A percentile compares a stretch with the other conserved stretches of the same genome.
These are phyloP conservation scores for Stigmatopora argus DNA, from an alignment of 2,113 vertebrate genomes.

Conservation along the genomic window DNA sequence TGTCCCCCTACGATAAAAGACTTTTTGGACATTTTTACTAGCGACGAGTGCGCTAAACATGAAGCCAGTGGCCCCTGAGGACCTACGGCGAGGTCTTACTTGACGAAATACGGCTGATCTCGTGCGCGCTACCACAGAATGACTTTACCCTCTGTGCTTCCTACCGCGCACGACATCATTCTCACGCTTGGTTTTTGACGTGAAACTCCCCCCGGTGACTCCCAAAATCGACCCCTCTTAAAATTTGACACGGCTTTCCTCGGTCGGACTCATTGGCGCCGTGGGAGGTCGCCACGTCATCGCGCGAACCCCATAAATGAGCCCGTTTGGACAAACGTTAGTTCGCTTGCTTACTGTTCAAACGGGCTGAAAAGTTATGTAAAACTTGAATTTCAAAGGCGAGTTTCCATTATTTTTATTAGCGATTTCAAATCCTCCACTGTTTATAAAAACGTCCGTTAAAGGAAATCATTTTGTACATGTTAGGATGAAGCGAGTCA, in stretches of 20 bases:
- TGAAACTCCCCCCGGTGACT: constrained; percentile 12
- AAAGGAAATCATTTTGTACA: not conserved
- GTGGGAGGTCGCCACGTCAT: constrained; percentile 36
- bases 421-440: not conserved
- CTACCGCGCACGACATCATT: constrained; percentile 38
- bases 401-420: not conserved
- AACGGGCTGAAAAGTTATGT: not conserved
- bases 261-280: constrained; percentile 27
- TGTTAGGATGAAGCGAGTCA: not conserved
- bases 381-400: not conserved
- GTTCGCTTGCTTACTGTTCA: not conserved
- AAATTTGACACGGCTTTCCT: constrained; percentile 42
- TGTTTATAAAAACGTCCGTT: not conserved
- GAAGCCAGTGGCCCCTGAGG: not conserved
- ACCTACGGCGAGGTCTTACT: constrained; percentile 6
- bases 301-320: not conserved
- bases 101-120: constrained; percentile 32
- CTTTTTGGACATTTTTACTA: not conserved
- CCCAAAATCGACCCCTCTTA: constrained; percentile 33
- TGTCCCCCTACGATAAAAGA: not conserved
- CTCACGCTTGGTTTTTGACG: constrained; percentile 40
- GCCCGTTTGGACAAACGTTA: not conserved
- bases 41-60: not conserved
- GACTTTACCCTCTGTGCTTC: constrained; percentile 56
- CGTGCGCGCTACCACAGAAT: constrained; percentile 33